Percentiles rank a stretch among this genome's conserved stretches.
Evolutionary conservation across 2,797 vertebrate species (phyloP).

Genomic region (Graptemys geographica): DNA sequence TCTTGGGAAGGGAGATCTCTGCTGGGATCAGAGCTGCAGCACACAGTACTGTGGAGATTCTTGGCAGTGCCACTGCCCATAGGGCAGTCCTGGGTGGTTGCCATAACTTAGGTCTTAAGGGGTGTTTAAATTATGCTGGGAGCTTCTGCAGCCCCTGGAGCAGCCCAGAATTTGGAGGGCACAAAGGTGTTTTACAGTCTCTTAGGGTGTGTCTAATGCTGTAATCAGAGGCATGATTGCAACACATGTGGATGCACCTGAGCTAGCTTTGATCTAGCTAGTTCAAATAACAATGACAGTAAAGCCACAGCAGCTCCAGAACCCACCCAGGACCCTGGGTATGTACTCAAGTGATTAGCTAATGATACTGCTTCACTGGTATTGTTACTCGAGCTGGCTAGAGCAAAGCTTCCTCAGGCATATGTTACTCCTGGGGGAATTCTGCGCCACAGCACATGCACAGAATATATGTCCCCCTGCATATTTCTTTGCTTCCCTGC

Average conservation of each 20-base stretch:
- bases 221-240: too few relatives aligned
- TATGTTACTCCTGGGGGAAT: not conserved
- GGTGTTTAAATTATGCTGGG: not conserved
- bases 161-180: not conserved
- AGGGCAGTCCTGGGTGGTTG: not conserved
- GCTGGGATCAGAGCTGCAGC: not conserved
- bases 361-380: not conserved
- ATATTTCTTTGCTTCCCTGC: too few relatives aligned
- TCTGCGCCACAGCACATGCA: too few relatives aligned
- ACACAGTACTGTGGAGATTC: not conserved
- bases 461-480: too few relatives aligned
- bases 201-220: not conserved
- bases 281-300: not conserved
- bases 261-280: too few relatives aligned
- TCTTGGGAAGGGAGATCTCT: not conserved
- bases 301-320: not conserved
- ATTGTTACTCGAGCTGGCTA: not conserved
- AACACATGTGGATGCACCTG: too few relatives aligned
- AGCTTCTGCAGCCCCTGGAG: slow-evolving; percentile 15
- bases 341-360: not conserved
- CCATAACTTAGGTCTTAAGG: not conserved
- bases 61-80: not conserved
- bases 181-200: slow-evolving; percentile 14
- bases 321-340: not conserved
- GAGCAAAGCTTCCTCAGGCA: not conserved